Evolutionary conservation across 2,797 vertebrate species (phyloP).

Genomic region (Clarias fuscus): DNA sequence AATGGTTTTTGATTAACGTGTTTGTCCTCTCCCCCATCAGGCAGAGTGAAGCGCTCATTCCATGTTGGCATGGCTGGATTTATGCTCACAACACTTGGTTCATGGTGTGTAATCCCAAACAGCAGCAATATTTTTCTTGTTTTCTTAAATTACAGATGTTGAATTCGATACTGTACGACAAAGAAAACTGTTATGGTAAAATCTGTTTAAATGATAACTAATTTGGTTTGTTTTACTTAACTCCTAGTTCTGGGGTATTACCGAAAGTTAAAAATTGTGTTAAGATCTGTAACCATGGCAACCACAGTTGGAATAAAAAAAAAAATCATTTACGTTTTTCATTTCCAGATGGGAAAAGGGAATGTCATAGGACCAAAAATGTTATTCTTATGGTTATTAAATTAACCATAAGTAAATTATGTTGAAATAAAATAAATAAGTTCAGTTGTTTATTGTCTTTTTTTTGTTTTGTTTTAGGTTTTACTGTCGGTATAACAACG

Average conservation of each 20-base stretch:
- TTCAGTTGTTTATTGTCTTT: neutral
- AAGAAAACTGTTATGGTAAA: neutral
- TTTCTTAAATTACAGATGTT: neutral
- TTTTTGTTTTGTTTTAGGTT: conserved; percentile 60
- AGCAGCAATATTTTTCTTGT: neutral
- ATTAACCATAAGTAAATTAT: too few species aligned
- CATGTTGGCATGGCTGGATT: conserved; percentile 74
- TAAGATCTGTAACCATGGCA: neutral
- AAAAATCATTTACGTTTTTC: too few species aligned
- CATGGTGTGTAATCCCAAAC: conserved; percentile 68
- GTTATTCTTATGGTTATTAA: too few species aligned
- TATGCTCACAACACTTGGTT: conserved; percentile 71
- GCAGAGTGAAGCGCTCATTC: conserved; percentile 74
- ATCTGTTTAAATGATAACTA: neutral
- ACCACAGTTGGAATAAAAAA: neutral
- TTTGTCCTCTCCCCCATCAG: conserved; percentile 50
- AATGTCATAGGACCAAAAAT: too few species aligned
- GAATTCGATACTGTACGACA: neutral
- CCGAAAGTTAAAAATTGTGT: too few species aligned
- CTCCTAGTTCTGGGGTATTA: too few species aligned
- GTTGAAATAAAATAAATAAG: too few species aligned
- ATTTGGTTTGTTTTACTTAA: neutral
- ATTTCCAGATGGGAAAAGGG: too few species aligned
- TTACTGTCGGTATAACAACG: conserved; percentile 71
- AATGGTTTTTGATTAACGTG: neutral